Base-by-base conservation (phyloP, 1,140 invertebrate genomes). In the Calliopsis andreniformis region DNA sequence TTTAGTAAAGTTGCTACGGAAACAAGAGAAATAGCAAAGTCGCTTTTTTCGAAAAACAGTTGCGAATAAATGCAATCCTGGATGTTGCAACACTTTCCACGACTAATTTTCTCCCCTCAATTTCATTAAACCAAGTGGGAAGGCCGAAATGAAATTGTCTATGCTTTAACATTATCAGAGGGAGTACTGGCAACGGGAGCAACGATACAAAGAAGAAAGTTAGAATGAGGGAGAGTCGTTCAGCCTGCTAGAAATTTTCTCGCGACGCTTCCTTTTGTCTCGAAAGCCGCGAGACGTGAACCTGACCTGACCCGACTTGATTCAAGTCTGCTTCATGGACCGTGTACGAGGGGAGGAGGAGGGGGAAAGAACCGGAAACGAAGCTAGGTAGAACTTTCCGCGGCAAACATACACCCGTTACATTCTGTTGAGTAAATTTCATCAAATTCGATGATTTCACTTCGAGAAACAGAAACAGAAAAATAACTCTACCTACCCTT, bases 211-310 rank as follows among this genome's bases (percentile, higher is more conserved):
- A 68, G 53, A 66, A 47, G 12, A 55, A 49, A 61, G 32, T 25
- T 23, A 51, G 32, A 30, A n/a, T 55, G 20, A 61, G 45, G 62
- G 32, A 39, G 23, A 62, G 28, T n/a, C 18, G 66, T 80, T 80
- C 67, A 32, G 56, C 64, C 58, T 32, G 56, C 42, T 35, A 66
- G 53, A 79, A 80, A 80, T 67, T 79, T 80, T 47, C 59, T 35
- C 76, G 49, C 14, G 59, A 72, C 58, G 61, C 32, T 62, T 30
- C 61, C 67, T 78, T 80, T 80, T 80, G 58, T 80, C 78, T 79
- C 51, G 39, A 8, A 55, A 61, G 69, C 42, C 49, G 59, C 8
- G 47, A 77, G 47, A 63, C 18, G 28, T 28, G 68, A 78, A 62
- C 23, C 49, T 39, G 61, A 73, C 69, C 76, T 51, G 62, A 80